Evolutionary conservation across 2,888 invertebrate species (phyloP), one percentile per base, ranked within the genome.

Genomic region (Sphaerophoria rueppellii): DNA sequence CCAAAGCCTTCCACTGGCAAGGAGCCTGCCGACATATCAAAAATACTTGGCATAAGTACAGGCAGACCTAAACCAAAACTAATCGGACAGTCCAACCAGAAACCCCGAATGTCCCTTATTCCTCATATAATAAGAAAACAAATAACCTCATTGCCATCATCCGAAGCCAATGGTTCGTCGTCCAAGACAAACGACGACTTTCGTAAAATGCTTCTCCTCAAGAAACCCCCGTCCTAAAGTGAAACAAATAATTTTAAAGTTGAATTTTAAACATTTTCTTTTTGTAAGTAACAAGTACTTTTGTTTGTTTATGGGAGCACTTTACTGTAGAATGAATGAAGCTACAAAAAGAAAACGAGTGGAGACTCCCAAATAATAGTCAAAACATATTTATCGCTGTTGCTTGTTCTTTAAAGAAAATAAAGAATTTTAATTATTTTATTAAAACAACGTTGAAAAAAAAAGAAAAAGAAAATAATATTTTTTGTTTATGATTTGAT

Each of bases 401-500:
- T 54, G 52, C 52, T 74, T 63, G 24, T 58, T 71, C 55, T 60
- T 46, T 65, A 16, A 55, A 43, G 14, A 54, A 63, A 37, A 65
- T 69, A 67, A 16, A 32, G 9, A 24, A 12, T 60, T 35, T 54
- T 6, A 9, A 35, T 37, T 14, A 60, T 57, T 78, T 82, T 82
- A 82, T 73, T 78, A 43, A 46, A 54, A 61, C 6, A 55, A 6
- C 6, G 12, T 12, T 43, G 43, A 9, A 43, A 11, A 9, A 43
- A 43, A 5, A 50, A 9, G 57, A 2, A 16, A 12, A 57, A 57
- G 12, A 60, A 1, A 34, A 48, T 9, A n/a, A n/a, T n/a, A n/a
- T n/a, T n/a, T n/a, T n/a, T n/a, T n/a, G 57, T 88, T 67, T 88
- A 90, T 12, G 88, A 88, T 80, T 96, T 96, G 88, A 99, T 94